Base-by-base conservation (phyloP, 1,140 invertebrate genomes). In the Drosophila saltans region DNA sequence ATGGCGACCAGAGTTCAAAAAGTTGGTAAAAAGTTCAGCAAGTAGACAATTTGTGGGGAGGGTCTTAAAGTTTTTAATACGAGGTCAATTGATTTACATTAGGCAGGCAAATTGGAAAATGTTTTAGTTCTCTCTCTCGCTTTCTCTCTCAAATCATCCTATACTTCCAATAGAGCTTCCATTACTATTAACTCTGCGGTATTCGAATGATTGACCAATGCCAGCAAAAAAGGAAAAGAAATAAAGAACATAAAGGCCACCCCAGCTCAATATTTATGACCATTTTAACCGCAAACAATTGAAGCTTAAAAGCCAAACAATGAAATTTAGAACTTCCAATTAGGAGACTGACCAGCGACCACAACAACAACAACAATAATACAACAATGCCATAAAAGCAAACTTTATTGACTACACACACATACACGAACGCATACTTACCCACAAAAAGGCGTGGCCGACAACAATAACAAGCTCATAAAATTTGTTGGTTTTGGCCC, bases 241-340 rank as follows among this genome's bases (percentile, higher is more conserved):
- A 76, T 65, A 72, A 55, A 72, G n/a, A 60, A 26, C 9, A 41
- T 36, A 55, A 55, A 56, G 40, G 60, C 36, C 58, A 45, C 26
- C 66, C 57, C 83, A 78, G 16, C 75, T 77, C 76, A 69, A 78
- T 88, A 88, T 88, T 88, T 88, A 88, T 83, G 83, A 71, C 80
- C 84, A 75, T 76, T 80, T 79, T 66, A 72, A 83, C 83, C 80
- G 77, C 83, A 89, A 88, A 80, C 84, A 88, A 88, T 88, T 88
- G 84, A 83, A 83, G 83, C 84, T 88, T 88, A 88, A 88, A 89
- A 88, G 83, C 70, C 84, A 83, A 78, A 88, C 83, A 88, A 86
- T 86, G 73, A 88, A 88, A 83, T 88, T 88, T 88, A 80, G 84
- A 88, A 83, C 84, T 83, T 78, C 83, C 83, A 88, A 88, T 88